phyloP scores from a whole-genome alignment of 2,113 vertebrate species.

The Eulacestoma nigropectus region DNA sequence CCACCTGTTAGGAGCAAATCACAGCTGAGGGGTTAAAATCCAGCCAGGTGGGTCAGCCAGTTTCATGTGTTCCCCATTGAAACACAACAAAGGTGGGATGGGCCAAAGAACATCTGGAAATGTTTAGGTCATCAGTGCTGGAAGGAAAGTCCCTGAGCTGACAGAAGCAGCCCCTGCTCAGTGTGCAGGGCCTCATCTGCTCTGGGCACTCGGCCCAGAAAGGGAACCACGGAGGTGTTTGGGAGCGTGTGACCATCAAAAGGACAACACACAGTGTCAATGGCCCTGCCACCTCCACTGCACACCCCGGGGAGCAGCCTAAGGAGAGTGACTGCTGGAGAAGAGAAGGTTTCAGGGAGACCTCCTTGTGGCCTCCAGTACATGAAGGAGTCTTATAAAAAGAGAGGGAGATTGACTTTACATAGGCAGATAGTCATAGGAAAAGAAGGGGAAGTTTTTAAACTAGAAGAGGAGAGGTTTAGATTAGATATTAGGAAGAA shows the following conservation, averaged over 20 bases:
- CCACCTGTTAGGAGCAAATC: rapidly evolving
- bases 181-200: not conserved
- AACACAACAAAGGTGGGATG: not conserved
- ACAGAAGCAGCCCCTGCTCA: not conserved
- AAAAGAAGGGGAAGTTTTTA: not conserved
- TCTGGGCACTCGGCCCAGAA: not conserved
- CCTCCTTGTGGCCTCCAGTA: not conserved
- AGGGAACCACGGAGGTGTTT: rapidly evolving
- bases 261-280: not conserved
- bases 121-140: not conserved
- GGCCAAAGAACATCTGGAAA: not conserved
- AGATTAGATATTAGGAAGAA: not conserved
- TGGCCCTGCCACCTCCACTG: not conserved
- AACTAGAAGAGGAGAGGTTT: not conserved
- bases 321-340: rapidly evolving
- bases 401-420: not conserved
- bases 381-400: not conserved
- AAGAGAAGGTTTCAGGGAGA: not conserved
- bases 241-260: rapidly evolving
- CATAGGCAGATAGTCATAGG: not conserved
- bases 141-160: not conserved
- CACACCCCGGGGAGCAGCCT: not conserved
- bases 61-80: no score
- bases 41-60: no score
- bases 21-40: not conserved